These are phyloP conservation scores for Rhinoptilus africanus DNA, from an alignment of 2,113 vertebrate species.

Conservation along the genomic window DNA sequence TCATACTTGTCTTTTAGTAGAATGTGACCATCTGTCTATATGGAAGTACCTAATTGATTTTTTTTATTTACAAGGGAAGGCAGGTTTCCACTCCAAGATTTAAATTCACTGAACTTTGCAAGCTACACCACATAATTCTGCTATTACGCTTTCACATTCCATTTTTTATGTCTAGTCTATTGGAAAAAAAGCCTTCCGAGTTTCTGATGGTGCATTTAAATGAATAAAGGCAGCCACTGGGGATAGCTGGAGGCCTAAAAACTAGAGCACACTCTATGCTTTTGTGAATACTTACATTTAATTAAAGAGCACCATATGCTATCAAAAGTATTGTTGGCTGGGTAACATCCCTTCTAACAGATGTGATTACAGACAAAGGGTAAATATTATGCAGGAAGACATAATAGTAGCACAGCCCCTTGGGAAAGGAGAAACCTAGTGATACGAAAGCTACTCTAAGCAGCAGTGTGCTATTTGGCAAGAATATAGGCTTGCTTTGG, in stretches of 20 bases:
- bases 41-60: neutral
- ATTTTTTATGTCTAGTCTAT: neutral
- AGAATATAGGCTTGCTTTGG: neutral
- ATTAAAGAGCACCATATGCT: conserved; percentile 29
- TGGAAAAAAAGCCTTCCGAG: neutral
- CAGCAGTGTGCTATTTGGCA: neutral
- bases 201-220: neutral
- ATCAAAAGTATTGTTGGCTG: neutral
- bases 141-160: neutral
- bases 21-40: neutral
- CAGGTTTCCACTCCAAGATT: neutral
- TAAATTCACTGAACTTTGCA: neutral
- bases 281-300: neutral
- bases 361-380: conserved; percentile 9
- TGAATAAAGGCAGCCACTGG: neutral
- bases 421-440: neutral
- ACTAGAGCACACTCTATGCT: neutral
- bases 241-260: neutral
- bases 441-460: neutral
- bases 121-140: neutral
- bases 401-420: neutral
- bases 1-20: neutral
- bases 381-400: neutral
- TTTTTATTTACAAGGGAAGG: neutral
- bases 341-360: neutral